Conservation (phyloP, 1,140 invertebrate genomes). For the Drosophila hydei region DNA sequence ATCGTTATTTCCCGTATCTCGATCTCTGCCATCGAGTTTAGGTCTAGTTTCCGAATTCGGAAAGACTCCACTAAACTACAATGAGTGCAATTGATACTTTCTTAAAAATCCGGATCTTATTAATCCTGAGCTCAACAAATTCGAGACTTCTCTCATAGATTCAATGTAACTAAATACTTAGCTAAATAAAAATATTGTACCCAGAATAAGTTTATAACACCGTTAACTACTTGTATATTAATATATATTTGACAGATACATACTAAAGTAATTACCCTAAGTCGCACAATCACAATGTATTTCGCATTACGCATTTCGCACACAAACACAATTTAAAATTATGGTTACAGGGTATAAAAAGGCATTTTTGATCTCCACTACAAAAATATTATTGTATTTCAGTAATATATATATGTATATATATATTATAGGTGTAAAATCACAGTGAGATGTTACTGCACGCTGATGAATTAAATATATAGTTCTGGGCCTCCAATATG, state of each 20-base stretch:
- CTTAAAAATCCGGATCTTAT: too few species aligned
- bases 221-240: slow-evolving; percentile 6
- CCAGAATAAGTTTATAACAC: not conserved
- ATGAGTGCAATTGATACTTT: too few species aligned
- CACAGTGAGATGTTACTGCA: slow-evolving; percentile 82
- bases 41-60: too few species aligned
- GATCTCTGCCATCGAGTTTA: too few species aligned
- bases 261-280: slow-evolving; percentile 27
- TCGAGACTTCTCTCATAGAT: too few species aligned
- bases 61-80: too few species aligned
- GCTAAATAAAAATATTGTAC: not conserved
- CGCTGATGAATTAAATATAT: slow-evolving; percentile 84
- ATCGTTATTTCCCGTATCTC: not conserved
- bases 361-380: slow-evolving; percentile 67
- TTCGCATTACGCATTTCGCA: slow-evolving; percentile 18
- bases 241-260: slow-evolving; percentile 37
- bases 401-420: slow-evolving; percentile 56
- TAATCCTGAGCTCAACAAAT: too few species aligned
- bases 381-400: slow-evolving; percentile 78
- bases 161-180: not conserved
- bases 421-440: slow-evolving; percentile 57
- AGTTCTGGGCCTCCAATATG: slow-evolving; percentile 85
- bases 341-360: slow-evolving; percentile 55
- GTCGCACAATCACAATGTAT: slow-evolving; percentile 27
- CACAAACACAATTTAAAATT: slow-evolving; percentile 45